Evolutionary conservation across 2,113 vertebrate species (phyloP).

Genomic region (Elachura formosa): DNA sequence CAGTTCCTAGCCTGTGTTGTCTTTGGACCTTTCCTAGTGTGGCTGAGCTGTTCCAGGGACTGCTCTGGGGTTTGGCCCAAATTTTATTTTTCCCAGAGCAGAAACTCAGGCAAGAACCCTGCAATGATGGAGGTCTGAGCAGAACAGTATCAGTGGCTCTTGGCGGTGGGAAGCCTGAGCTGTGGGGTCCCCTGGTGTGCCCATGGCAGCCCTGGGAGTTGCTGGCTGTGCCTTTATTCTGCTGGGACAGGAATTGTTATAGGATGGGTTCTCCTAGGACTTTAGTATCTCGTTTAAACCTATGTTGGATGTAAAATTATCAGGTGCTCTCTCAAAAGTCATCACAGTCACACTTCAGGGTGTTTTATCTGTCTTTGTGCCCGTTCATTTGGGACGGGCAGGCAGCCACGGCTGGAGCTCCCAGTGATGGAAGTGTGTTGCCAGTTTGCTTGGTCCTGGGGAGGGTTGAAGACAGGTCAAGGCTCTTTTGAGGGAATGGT

Average conservation of each 20-base stretch:
- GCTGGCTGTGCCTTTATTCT: neutral
- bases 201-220: neutral
- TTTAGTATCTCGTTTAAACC: neutral
- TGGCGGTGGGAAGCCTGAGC: accelerated
- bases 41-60: neutral
- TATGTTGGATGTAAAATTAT: neutral
- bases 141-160: neutral
- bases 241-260: neutral
- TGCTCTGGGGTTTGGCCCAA: neutral
- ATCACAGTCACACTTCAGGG: neutral
- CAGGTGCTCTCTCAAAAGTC: neutral
- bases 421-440: neutral
- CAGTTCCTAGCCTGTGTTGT: neutral
- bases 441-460: neutral
- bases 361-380: neutral
- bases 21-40: neutral
- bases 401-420: neutral
- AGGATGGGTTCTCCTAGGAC: neutral
- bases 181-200: neutral
- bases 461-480: neutral
- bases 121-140: neutral
- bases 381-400: accelerated
- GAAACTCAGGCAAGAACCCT: neutral
- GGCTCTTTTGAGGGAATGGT: neutral
- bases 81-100: neutral